phyloP scores from a whole-genome alignment of 2,113 vertebrate genomes.

The Thamnaconus septentrionalis region DNA sequence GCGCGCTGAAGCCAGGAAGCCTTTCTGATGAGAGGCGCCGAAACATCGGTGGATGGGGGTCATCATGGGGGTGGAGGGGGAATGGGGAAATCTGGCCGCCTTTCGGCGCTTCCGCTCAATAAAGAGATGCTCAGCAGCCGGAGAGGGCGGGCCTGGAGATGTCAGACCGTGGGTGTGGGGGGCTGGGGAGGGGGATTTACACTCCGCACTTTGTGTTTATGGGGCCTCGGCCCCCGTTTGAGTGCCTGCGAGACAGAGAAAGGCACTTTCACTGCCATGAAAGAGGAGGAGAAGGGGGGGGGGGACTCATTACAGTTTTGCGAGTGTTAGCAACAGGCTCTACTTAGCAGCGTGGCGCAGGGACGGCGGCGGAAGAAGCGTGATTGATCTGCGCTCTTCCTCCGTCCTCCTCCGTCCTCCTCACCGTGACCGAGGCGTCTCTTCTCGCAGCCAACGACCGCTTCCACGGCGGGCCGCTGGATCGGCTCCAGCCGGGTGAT shows the following conservation, averaged over 20 bases:
- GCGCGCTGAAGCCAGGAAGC: neutral
- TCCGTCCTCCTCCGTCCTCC: conserved; percentile 4
- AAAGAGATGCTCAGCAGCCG: conserved; percentile 65
- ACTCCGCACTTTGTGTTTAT: conserved; percentile 74
- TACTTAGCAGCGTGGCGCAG: conserved; percentile 44
- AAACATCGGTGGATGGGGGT: neutral
- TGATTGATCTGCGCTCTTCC: conserved; percentile 50
- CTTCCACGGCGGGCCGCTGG: no score
- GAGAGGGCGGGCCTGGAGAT: conserved; percentile 55
- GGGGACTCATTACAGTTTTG: conserved; percentile 68
- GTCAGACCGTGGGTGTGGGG: conserved; percentile 24
- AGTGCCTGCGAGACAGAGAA: conserved; percentile 67
- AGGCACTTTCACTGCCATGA: conserved; percentile 72
- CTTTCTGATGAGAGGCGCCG: no score
- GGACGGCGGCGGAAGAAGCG: conserved; percentile 38
- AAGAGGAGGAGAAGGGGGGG: conserved; percentile 33
- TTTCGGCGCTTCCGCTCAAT: conserved; percentile 45
- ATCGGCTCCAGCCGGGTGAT: no score
- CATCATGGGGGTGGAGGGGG: conserved; percentile 27
- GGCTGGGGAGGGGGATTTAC: conserved; percentile 67
- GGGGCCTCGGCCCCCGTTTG: conserved; percentile 64
- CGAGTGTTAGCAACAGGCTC: conserved; percentile 54
- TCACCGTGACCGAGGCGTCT: neutral
- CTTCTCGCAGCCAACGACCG: no score
- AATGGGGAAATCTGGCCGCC: conserved; percentile 32